Conservation (phyloP, 2,797 vertebrate genomes). For the Halcyon leucocephala region DNA sequence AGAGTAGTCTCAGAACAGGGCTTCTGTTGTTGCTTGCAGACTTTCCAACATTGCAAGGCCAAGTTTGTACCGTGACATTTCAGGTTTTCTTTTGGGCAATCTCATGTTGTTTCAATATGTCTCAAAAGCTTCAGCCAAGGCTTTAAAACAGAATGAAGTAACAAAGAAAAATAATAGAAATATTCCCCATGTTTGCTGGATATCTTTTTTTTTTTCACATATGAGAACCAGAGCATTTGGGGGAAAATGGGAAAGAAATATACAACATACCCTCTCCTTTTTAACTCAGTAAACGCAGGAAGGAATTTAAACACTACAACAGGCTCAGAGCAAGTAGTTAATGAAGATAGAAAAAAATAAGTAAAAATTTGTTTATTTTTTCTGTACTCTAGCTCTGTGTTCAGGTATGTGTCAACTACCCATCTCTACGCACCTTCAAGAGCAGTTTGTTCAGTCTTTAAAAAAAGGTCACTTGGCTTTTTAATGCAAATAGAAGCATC, state of each 20-base stretch:
- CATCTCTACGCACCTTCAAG: neutral
- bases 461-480: neutral
- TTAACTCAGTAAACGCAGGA: neutral
- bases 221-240: neutral
- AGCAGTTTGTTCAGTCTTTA: neutral
- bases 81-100: neutral
- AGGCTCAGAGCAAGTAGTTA: neutral
- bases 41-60: neutral
- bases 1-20: neutral
- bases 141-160: neutral
- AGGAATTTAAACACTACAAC: neutral
- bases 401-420: neutral
- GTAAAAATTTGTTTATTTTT: neutral
- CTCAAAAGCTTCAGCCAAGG: neutral
- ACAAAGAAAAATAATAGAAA: neutral
- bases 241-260: neutral
- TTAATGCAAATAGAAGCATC: neutral
- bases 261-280: neutral
- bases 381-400: neutral
- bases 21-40: neutral
- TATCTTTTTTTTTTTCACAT: neutral
- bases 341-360: neutral
- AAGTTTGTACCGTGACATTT: neutral
- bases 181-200: neutral
- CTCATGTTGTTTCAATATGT: neutral